Evolutionary conservation across 1,140 invertebrate species (phyloP).

Genomic region (Ceratina calcarata): DNA sequence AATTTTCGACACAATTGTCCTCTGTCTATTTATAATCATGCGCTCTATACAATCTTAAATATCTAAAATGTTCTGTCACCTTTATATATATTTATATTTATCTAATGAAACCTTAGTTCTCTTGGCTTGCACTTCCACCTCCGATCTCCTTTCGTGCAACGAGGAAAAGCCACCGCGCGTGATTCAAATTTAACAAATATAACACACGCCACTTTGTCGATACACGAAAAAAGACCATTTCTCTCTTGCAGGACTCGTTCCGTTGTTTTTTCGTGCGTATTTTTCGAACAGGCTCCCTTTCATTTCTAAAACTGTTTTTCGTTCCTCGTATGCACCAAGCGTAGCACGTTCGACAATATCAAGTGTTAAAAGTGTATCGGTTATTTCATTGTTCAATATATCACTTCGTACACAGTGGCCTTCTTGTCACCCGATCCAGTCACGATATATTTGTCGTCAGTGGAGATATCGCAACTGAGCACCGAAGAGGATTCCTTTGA

Average conservation of each 20-base stretch:
- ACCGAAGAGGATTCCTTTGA: constrained; percentile 99
- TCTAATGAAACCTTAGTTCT: constrained; percentile 64
- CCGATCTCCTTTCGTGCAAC: background rate
- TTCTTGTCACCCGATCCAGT: constrained; percentile 99
- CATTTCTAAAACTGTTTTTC: background rate
- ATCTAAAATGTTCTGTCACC: constrained; percentile 60
- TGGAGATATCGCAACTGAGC: constrained; percentile 99
- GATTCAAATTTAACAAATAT: constrained; percentile 47
- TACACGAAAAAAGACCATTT: constrained; percentile 1
- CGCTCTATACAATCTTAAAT: constrained; percentile 76
- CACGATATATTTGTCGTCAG: constrained; percentile 99
- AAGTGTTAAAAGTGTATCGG: constrained; percentile 37
- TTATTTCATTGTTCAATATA: constrained; percentile 85
- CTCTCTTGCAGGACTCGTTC: too few species aligned
- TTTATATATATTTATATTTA: constrained; percentile 58
- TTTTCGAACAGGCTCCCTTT: background rate
- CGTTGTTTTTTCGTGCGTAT: background rate
- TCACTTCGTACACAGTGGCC: constrained; percentile 99
- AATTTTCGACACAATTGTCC: constrained; percentile 36
- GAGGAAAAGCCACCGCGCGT: background rate
- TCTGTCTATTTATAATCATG: constrained; percentile 66
- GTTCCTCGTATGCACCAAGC: constrained; percentile 57
- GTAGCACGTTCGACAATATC: constrained; percentile 44
- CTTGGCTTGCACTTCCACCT: background rate
- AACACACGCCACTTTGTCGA: constrained; percentile 17